These are phyloP conservation scores for Esox lucius DNA, from an alignment of 2,797 vertebrate species.

Conservation along the genomic window DNA sequence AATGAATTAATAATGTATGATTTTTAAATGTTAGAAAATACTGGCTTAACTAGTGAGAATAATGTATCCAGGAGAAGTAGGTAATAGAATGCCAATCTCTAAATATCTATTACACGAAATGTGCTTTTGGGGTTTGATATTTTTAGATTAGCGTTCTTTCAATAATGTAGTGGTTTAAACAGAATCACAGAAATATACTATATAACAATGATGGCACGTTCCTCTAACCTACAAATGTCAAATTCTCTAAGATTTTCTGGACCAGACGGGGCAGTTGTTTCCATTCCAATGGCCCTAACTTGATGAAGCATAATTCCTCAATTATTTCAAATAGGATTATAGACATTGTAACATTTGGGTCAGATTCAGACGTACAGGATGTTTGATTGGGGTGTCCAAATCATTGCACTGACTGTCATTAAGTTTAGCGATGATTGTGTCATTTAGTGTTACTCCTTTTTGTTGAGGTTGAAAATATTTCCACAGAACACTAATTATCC, in stretches of 20 bases:
- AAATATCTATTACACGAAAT: not conserved
- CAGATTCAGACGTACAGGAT: not conserved
- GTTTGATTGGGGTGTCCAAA: not conserved
- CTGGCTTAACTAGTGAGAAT: not conserved
- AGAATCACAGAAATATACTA: not conserved
- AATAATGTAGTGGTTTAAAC: not conserved
- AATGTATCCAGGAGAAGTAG: not conserved
- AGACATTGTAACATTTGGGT: not conserved
- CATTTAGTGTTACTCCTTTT: not conserved
- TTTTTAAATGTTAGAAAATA: not conserved
- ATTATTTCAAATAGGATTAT: not conserved
- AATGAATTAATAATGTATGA: not conserved
- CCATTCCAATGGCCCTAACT: not conserved
- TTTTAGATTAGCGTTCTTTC: not conserved
- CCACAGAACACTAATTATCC: constrained; percentile 8
- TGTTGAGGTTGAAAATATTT: constrained; percentile 2
- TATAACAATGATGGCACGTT: constrained; percentile 4
- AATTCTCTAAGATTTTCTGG: not conserved
- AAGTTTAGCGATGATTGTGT: not conserved
- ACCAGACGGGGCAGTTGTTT: not conserved
- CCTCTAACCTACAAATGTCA: not conserved
- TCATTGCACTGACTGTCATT: not conserved
- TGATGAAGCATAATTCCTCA: not conserved
- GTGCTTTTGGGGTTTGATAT: not conserved
- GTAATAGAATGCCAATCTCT: not conserved